A percentile compares a stretch with the other conserved stretches of the same genome.
Evolutionary conservation across 1,140 invertebrate species (phyloP).

Genomic region (Lanistes nyassanus): DNA sequence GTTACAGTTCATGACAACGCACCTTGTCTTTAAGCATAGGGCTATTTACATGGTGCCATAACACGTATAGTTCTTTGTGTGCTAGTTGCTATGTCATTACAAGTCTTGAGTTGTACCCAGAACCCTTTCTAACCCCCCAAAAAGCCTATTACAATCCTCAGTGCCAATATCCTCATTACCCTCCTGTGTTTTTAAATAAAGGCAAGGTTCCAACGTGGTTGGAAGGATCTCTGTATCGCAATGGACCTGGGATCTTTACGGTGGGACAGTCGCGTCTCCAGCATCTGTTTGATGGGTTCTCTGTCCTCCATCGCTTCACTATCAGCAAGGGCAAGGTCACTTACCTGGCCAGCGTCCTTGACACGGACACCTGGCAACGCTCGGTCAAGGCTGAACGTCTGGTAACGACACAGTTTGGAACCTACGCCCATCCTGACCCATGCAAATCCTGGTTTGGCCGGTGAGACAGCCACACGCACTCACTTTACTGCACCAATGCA

Average conservation of each 20-base stretch:
- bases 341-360: slow-evolving; percentile 84
- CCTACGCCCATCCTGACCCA: slow-evolving; percentile 71
- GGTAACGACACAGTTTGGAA: slow-evolving; percentile 87
- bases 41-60: too few relatives aligned
- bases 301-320: slow-evolving; percentile 81
- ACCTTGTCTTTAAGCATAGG: too few relatives aligned
- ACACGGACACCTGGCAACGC: slow-evolving; percentile 78
- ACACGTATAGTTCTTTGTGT: too few relatives aligned
- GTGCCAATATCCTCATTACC: not conserved
- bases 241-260: slow-evolving; percentile 84
- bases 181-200: slow-evolving; percentile 58
- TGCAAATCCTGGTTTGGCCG: slow-evolving; percentile 64
- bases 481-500: not conserved
- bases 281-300: slow-evolving; percentile 90
- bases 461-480: slow-evolving; percentile 33
- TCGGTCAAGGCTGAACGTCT: slow-evolving; percentile 82
- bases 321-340: slow-evolving; percentile 51
- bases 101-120: too few relatives aligned
- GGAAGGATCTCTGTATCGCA: slow-evolving; percentile 81
- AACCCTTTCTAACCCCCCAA: too few relatives aligned
- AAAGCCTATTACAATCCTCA: too few relatives aligned
- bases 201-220: slow-evolving; percentile 82
- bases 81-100: too few relatives aligned
- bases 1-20: too few relatives aligned
- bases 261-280: slow-evolving; percentile 80